Percentiles rank a stretch among this genome's conserved stretches.
phyloP scores from a whole-genome alignment of 2,888 invertebrate genomes.

The Diaphora mendica region DNA sequence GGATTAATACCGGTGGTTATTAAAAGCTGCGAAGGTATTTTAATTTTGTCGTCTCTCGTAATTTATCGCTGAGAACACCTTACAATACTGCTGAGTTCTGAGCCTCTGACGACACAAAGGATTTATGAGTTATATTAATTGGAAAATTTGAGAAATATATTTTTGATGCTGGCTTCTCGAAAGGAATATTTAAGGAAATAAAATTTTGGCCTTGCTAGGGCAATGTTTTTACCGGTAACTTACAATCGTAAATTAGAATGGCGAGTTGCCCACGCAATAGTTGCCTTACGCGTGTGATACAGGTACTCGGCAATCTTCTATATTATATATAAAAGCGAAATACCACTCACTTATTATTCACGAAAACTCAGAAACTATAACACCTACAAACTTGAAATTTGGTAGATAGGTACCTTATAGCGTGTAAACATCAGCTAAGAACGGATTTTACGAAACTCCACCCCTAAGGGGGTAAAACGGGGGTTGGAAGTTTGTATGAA shows the following conservation, averaged over 20 bases:
- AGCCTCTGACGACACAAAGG: slow-evolving; percentile 19
- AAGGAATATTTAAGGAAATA: not conserved
- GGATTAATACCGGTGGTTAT: slow-evolving; percentile 40
- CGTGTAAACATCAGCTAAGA: too few species aligned
- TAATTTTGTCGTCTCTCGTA: slow-evolving; percentile 40
- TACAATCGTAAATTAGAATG: not conserved
- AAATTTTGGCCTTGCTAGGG: not conserved
- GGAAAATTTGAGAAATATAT: slow-evolving; percentile 14
- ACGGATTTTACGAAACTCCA: too few species aligned
- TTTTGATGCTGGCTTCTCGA: slow-evolving; percentile 1
- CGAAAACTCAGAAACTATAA: too few species aligned
- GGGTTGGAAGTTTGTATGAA: too few species aligned
- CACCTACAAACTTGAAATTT: too few species aligned
- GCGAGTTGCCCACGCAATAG: not conserved
- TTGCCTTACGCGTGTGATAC: too few species aligned
- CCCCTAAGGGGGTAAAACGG: too few species aligned
- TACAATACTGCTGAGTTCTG: slow-evolving; percentile 28
- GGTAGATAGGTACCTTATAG: too few species aligned
- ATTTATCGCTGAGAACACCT: slow-evolving; percentile 39
- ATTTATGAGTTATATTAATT: slow-evolving; percentile 39
- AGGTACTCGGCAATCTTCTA: too few species aligned
- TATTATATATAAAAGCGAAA: too few species aligned
- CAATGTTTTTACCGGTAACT: not conserved
- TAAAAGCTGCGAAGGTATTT: slow-evolving; percentile 30
- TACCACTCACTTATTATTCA: too few species aligned